Percentiles rank a stretch among this genome's conserved stretches.
These are phyloP conservation scores for Bostrychus sinensis DNA, from an alignment of 2,113 vertebrate genomes.

Conservation along the genomic window DNA sequence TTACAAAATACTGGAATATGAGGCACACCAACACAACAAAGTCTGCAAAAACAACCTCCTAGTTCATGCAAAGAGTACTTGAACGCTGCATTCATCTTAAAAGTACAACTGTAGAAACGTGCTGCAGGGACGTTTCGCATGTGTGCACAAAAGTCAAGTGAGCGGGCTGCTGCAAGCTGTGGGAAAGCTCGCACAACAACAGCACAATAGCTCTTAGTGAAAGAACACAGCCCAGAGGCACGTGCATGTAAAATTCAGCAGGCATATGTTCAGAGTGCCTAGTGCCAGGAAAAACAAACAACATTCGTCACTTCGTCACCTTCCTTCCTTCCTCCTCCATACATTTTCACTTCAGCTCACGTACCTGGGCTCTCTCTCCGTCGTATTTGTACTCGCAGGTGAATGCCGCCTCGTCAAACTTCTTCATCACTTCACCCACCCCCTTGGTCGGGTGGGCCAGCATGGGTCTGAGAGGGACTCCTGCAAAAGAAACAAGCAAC, in stretches of 20 bases:
- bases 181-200: constrained; percentile 22
- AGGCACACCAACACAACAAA: background rate
- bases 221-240: constrained; percentile 52
- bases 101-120: constrained; percentile 15
- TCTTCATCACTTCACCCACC: constrained; percentile 88
- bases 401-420: constrained; percentile 88
- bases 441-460: constrained; percentile 90
- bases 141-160: background rate
- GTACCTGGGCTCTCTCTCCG: constrained; percentile 90
- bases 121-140: background rate
- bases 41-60: background rate
- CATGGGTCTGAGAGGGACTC: constrained; percentile 89
- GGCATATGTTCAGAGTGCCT: constrained; percentile 50
- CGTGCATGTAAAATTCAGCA: constrained; percentile 50
- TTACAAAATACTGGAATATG: no score
- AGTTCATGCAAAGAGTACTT: background rate
- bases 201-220: constrained; percentile 38
- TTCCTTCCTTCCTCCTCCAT: no score
- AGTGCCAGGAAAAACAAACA: constrained; percentile 38
- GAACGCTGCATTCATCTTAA: constrained; percentile 41
- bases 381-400: constrained; percentile 95
- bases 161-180: background rate
- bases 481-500: constrained; percentile 59
- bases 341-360: no score
- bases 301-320: constrained; percentile 62